These are phyloP conservation scores for Ptilorrhoa leucosticta DNA, from an alignment of 2,113 vertebrate species.

Conservation along the genomic window DNA sequence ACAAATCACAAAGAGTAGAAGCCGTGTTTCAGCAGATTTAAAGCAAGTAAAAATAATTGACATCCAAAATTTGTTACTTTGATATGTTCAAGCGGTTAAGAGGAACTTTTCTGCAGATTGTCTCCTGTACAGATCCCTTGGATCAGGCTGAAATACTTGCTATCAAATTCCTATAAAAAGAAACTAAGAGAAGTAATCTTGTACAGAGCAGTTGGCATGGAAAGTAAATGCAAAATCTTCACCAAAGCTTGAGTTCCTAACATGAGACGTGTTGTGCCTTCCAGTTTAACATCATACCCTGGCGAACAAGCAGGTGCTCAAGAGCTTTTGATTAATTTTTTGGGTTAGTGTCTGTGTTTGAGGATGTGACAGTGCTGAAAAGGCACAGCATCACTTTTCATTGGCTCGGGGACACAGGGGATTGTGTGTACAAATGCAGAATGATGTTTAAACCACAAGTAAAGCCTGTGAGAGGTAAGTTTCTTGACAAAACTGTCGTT, in stretches of 20 bases:
- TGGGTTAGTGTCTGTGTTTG: background rate
- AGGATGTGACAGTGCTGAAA: background rate
- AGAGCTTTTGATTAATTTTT: background rate
- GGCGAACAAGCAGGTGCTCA: background rate
- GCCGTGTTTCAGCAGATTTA: background rate
- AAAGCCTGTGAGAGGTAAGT: background rate
- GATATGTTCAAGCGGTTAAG: background rate
- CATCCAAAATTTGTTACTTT: background rate
- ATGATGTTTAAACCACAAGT: background rate
- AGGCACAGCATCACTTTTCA: background rate
- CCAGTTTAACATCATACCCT: background rate
- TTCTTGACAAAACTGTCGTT: background rate
- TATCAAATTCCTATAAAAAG: background rate
- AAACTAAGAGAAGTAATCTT: background rate
- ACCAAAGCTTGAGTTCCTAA: background rate
- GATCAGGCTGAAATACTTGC: background rate
- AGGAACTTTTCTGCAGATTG: background rate
- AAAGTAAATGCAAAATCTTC: background rate
- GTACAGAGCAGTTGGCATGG: background rate
- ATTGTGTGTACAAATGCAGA: background rate
- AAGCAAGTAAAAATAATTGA: background rate
- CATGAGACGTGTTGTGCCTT: background rate
- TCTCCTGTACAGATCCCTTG: background rate
- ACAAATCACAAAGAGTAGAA: background rate
- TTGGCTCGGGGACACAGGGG: background rate